Base-by-base conservation (phyloP, 2,888 invertebrate species). In the Hirtodrosophila cameraria region DNA sequence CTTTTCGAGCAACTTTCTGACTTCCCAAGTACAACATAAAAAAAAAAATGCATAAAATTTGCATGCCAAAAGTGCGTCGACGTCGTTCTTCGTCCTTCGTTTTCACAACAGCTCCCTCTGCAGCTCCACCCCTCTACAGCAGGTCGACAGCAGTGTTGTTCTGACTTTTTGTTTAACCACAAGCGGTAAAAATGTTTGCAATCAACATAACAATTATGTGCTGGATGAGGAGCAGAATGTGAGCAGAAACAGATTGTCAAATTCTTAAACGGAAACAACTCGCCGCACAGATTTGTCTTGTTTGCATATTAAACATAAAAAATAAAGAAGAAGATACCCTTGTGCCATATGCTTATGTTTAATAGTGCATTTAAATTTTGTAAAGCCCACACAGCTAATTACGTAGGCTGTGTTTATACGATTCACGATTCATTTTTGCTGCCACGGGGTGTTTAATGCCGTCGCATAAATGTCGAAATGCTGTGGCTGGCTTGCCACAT, bases 21-120 rank as follows among this genome's bases (percentile, higher is more conserved):
- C n/a, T 27, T 63, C 63, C 53, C 63, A 50, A 57, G 75, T 43
- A 23, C 49, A 23, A 31, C 45, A 54, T 63, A 48, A 53, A 72
- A 53, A 48, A 53, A 72, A 53, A 62, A 63, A 52, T 79, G 79
- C 79, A 86, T 80, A 80, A 76, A 83, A 80, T 80, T 80, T 80
- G 84, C 79, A 80, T 80, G 81, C 77, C 79, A 86, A 76, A 86
- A 86, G 84, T 80, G 86, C 79, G 79, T 83, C 62, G 76, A 59
- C 72, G 31, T 48, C 54, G 48, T 58, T n/a, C n/a, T n/a, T n/a
- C 45, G 57, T 57, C n/a, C 42, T 31, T 20, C 41, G 46, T 50
- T 58, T 45, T 50, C 64, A 20, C 58, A 50, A 41, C 58, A 49
- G 7, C 30, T 39, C 23, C 18, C 48, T 13, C 55, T 36, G 52